Percentiles rank a stretch among this genome's conserved stretches.
These are phyloP conservation scores for Synanthedon formicaeformis DNA, from an alignment of 2,888 invertebrate species.

Conservation along the genomic window DNA sequence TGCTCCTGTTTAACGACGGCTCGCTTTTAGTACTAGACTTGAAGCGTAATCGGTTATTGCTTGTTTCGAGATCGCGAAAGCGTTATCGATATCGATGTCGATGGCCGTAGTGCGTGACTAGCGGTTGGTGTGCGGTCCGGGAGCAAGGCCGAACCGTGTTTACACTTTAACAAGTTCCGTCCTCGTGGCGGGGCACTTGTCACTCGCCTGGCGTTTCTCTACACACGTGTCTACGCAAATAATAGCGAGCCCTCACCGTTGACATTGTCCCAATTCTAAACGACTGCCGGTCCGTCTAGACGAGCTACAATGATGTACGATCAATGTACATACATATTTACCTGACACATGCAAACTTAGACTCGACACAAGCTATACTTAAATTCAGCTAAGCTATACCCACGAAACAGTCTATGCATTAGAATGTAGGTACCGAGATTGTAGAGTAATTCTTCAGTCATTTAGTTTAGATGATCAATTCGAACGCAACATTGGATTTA, in stretches of 20 bases:
- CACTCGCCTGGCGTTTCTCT: constrained; percentile 38
- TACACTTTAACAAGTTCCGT: constrained; percentile 54
- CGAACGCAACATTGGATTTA: too few relatives aligned
- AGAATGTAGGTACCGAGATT: background rate
- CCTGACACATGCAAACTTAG: too few relatives aligned
- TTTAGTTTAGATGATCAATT: background rate
- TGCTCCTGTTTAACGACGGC: too few relatives aligned
- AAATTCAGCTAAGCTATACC: too few relatives aligned
- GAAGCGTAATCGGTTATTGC: constrained; percentile 35
- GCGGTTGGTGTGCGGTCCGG: constrained; percentile 22
- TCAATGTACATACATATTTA: constrained; percentile 15
- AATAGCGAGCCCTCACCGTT: constrained; percentile 61
- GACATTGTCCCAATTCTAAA: constrained; percentile 57
- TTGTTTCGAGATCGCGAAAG: constrained; percentile 27
- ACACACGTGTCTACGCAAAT: constrained; percentile 65
- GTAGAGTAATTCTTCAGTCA: background rate
- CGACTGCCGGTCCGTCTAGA: constrained; percentile 50
- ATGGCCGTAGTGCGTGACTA: constrained; percentile 45
- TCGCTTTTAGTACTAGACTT: constrained; percentile 22
- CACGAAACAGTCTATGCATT: too few relatives aligned
- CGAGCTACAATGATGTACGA: constrained; percentile 32
- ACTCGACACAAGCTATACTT: too few relatives aligned
- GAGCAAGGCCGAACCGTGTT: constrained; percentile 62
- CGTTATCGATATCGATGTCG: constrained; percentile 31
- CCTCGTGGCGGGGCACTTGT: constrained; percentile 31